Conservation (phyloP, 1,140 invertebrate genomes). For the Drosophila nikananu region DNA sequence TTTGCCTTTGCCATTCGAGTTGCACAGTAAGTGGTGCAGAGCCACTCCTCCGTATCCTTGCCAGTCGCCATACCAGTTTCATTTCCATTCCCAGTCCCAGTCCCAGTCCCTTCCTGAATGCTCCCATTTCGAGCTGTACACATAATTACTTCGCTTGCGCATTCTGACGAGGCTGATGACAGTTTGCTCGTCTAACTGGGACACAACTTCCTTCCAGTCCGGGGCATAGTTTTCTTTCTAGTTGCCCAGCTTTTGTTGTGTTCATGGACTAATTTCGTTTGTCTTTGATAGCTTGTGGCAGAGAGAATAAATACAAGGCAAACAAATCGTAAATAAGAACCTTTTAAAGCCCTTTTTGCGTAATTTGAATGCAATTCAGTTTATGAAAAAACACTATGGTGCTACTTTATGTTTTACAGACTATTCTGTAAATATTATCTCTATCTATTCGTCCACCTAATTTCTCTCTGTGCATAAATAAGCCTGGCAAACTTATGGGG, state of each 20-base stretch:
- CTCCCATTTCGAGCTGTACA: conserved; percentile 68
- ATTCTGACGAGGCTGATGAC: conserved; percentile 66
- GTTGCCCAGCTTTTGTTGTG: conserved; percentile 39
- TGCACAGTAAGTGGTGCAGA: conserved; percentile 64
- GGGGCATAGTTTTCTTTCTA: conserved; percentile 21
- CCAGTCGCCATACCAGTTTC: background rate
- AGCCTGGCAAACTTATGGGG: conserved; percentile 10
- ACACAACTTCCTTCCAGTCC: conserved; percentile 70
- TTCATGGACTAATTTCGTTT: conserved; percentile 67
- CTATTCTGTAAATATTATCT: background rate
- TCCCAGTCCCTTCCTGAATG: conserved; percentile 33
- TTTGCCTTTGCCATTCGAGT: conserved; percentile 54
- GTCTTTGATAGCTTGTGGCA: conserved; percentile 7
- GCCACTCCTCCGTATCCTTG: conserved; percentile 13
- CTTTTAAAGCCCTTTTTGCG: background rate
- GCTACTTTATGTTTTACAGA: no score
- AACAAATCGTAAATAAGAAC: background rate
- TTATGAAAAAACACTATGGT: no score
- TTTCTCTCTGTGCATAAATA: conserved; percentile 20
- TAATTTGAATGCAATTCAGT: no score
- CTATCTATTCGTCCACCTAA: background rate
- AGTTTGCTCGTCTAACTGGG: conserved; percentile 74
- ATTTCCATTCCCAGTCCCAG: background rate
- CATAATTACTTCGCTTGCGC: conserved; percentile 68
- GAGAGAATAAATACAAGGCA: background rate